Percentiles rank a stretch among this genome's conserved stretches.
Evolutionary conservation across 2,113 vertebrate species (phyloP).

Genomic region (Silurus glanis): DNA sequence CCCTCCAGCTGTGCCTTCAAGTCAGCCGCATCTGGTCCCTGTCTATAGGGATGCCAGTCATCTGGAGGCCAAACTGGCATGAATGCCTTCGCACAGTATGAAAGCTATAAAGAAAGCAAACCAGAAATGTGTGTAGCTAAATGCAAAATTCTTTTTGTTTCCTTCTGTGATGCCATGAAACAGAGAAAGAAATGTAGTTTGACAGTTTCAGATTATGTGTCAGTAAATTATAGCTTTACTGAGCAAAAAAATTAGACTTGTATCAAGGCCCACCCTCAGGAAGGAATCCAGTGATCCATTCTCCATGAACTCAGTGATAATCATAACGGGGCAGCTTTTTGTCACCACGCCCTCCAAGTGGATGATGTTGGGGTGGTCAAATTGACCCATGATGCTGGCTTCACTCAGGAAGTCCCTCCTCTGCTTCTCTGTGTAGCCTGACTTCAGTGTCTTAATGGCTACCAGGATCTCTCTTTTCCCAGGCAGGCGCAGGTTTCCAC

Average conservation of each 20-base stretch:
- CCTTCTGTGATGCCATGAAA: not conserved
- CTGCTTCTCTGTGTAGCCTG: constrained; percentile 87
- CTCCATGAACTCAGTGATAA: constrained; percentile 98
- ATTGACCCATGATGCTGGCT: constrained; percentile 93
- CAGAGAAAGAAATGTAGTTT: not conserved
- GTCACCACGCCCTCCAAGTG: constrained; percentile 94
- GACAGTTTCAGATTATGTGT: not conserved
- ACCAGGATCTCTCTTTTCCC: constrained; percentile 91
- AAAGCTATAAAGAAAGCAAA: not conserved
- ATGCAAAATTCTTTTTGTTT: not conserved
- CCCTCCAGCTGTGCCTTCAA: constrained; percentile 42
- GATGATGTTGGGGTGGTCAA: constrained; percentile 92
- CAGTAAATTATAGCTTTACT: not conserved
- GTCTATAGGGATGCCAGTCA: constrained; percentile 31
- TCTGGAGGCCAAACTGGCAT: constrained; percentile 27
- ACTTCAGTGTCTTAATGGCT: constrained; percentile 87
- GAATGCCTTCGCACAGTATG: not conserved
- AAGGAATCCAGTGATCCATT: constrained; percentile 95
- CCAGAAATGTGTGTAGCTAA: not conserved
- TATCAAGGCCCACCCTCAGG: constrained; percentile 76
- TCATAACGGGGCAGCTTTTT: constrained; percentile 94
- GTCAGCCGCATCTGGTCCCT: constrained; percentile 43
- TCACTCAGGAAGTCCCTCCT: constrained; percentile 85
- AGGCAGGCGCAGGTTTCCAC: constrained; percentile 90
- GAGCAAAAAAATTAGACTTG: not conserved